These are phyloP conservation scores for Leucophenga varia DNA, from an alignment of 1,140 invertebrate genomes.

Conservation along the genomic window DNA sequence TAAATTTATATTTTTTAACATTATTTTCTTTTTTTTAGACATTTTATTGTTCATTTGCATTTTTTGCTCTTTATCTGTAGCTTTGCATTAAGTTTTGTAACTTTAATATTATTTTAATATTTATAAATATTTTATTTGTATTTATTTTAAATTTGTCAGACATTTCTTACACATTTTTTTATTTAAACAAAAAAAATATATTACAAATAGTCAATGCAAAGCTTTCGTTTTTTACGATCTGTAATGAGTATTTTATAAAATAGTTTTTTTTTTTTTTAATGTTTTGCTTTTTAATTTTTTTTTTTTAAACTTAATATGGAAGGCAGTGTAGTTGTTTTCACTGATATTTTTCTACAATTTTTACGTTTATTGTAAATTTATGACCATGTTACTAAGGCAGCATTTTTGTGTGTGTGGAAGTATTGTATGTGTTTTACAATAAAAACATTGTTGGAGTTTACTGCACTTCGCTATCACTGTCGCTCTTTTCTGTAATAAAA, in stretches of 20 bases:
- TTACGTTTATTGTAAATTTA: constrained; percentile 28
- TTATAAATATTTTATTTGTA: constrained; percentile 10
- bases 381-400: constrained; percentile 52
- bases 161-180: constrained; percentile 10
- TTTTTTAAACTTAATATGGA: constrained; percentile 21
- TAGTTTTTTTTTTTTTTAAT: constrained; percentile 19
- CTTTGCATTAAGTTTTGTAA: constrained; percentile 52
- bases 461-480: constrained; percentile 88
- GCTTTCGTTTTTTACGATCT: no score
- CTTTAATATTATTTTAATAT: constrained; percentile 6
- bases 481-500: constrained; percentile 78
- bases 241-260: no score
- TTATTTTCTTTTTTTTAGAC: constrained; percentile 9
- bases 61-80: constrained; percentile 11
- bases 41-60: constrained; percentile 8
- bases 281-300: constrained; percentile 12
- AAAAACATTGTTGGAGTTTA: constrained; percentile 56
- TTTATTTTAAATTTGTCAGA: constrained; percentile 10
- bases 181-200: constrained; percentile 14
- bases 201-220: constrained; percentile 53
- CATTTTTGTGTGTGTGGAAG: constrained; percentile 17
- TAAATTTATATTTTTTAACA: constrained; percentile 25
- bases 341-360: constrained; percentile 20
- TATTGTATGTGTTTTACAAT: constrained; percentile 9
- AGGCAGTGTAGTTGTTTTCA: constrained; percentile 1